phyloP scores from a whole-genome alignment of 2,113 vertebrate genomes.

The Petaurus breviceps region DNA sequence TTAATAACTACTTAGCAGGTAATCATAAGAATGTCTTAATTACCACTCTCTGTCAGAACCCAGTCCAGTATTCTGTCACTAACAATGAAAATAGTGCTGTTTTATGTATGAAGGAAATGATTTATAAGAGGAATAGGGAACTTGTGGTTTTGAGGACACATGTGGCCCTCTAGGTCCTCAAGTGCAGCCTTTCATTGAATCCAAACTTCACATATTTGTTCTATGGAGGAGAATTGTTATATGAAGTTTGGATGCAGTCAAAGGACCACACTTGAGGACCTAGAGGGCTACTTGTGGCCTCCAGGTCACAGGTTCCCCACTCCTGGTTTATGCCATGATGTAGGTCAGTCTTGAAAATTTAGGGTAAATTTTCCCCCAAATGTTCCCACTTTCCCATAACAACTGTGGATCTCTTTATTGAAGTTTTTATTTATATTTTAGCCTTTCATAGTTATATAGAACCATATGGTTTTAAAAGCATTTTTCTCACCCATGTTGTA shows the following conservation, averaged over 20 bases:
- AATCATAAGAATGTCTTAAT: not conserved
- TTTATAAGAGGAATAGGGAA: not conserved
- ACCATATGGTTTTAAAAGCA: not conserved
- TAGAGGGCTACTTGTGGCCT: too few species aligned
- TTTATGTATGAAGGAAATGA: not conserved
- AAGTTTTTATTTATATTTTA: not conserved
- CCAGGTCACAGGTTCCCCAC: too few species aligned
- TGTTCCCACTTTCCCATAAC: not conserved
- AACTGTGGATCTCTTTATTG: not conserved
- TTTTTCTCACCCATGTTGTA: not conserved
- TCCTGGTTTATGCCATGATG: not conserved
- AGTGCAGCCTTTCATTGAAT: too few species aligned
- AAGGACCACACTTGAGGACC: too few species aligned
- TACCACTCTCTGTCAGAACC: not conserved
- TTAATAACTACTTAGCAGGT: not conserved
- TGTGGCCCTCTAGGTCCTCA: too few species aligned
- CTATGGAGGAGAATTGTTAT: too few species aligned
- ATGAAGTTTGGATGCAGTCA: too few species aligned
- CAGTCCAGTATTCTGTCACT: not conserved
- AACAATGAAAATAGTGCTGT: not conserved
- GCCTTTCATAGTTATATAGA: not conserved
- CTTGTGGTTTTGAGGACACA: too few species aligned
- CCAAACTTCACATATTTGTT: too few species aligned
- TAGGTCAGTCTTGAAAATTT: not conserved
- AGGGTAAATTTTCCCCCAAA: not conserved